These are phyloP conservation scores for Coelopa pilipes DNA, from an alignment of 2,888 invertebrate genomes.

Conservation along the genomic window DNA sequence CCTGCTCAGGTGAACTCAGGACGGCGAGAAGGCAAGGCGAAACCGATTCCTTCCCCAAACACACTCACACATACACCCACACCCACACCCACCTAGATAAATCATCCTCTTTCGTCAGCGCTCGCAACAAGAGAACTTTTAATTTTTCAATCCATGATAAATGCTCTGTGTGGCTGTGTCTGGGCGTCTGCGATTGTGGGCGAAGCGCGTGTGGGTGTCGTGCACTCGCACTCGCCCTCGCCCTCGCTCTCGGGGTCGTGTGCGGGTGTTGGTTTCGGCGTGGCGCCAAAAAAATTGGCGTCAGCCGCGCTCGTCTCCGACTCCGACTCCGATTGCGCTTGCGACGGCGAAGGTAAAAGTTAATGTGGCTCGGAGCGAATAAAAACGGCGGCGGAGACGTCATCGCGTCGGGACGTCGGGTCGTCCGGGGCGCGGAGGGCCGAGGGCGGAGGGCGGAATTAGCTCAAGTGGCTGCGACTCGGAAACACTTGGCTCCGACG, in stretches of 20 bases:
- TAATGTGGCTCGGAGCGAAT: slow-evolving; percentile 12
- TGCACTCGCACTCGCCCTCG: neutral
- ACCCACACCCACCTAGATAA: slow-evolving; percentile 12
- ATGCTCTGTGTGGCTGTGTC: slow-evolving; percentile 4
- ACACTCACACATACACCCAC: neutral
- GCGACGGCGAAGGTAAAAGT: slow-evolving; percentile 18
- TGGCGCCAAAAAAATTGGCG: slow-evolving; percentile 33
- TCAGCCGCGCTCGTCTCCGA: neutral
- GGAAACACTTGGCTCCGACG: slow-evolving; percentile 2
- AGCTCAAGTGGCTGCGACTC: slow-evolving; percentile 27
- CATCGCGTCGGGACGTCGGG: too few relatives aligned
- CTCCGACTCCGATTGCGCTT: too few relatives aligned
- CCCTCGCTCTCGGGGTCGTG: neutral
- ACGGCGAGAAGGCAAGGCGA: neutral
- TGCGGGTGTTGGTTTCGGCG: slow-evolving; percentile 10
- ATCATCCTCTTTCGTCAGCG: slow-evolving; percentile 21
- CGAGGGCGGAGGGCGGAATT: slow-evolving; percentile 10
- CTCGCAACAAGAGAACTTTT: slow-evolving; percentile 24
- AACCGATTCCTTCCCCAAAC: neutral
- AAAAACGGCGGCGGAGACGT: neutral
- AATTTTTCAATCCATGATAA: slow-evolving; percentile 22
- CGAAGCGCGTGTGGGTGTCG: slow-evolving; percentile 6
- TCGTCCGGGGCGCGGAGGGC: too few relatives aligned
- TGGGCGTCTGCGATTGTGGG: neutral
- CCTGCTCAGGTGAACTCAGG: neutral